Evolutionary conservation across 2,888 invertebrate species (phyloP).

Genomic region (Lordiphosa fenestrarum): DNA sequence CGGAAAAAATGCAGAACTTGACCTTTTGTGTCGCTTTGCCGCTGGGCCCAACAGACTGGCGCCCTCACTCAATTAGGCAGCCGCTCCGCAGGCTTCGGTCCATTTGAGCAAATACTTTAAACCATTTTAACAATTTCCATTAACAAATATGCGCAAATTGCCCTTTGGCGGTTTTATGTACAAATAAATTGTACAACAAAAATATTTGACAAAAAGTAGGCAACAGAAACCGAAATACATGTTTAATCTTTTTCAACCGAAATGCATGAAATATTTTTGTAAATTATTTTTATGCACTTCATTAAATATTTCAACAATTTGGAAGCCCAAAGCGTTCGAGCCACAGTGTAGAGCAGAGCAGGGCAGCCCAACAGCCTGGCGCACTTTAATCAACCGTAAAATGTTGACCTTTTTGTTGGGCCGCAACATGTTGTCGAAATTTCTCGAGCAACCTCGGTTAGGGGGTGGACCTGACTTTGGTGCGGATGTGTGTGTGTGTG

Average conservation of each 20-base stretch:
- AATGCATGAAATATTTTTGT: conserved; percentile 69
- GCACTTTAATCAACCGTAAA: conserved; percentile 75
- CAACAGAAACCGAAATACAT: conserved; percentile 25
- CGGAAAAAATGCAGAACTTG: conserved; percentile 30
- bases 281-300: conserved; percentile 69
- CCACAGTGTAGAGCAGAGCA: conserved; percentile 23
- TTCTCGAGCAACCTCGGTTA: conserved; percentile 17
- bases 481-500: conserved; percentile 10
- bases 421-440: conserved; percentile 69
- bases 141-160: conserved; percentile 77
- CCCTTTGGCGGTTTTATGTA: conserved; percentile 69
- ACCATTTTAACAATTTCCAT: conserved; percentile 78
- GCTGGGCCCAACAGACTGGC: background rate
- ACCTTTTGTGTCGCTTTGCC: conserved; percentile 31
- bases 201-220: conserved; percentile 66
- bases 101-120: conserved; percentile 62
- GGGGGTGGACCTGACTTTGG: conserved; percentile 3
- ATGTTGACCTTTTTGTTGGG: conserved; percentile 67
- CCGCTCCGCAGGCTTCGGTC: conserved; percentile 31
- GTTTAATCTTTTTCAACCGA: conserved; percentile 45
- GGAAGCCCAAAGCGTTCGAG: conserved; percentile 36
- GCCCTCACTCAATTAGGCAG: conserved; percentile 52
- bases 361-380: conserved; percentile 38
- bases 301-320: conserved; percentile 74
- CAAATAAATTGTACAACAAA: conserved; percentile 64